Percentiles rank a stretch among this genome's conserved stretches.
phyloP scores from a whole-genome alignment of 2,113 vertebrate genomes.

The Carassius carassius region DNA sequence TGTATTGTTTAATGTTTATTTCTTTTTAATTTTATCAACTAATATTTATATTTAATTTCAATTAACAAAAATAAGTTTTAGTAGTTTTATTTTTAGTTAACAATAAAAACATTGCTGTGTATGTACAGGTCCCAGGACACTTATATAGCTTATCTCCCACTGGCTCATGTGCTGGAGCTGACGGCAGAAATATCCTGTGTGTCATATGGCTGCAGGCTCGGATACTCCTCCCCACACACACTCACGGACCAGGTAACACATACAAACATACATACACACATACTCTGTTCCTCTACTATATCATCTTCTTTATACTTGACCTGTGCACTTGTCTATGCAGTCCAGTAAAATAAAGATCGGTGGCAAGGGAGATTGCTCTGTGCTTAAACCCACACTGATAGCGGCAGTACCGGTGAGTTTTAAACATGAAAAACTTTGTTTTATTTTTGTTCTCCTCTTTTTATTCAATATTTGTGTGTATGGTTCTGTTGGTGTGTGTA shows the following conservation, averaged over 20 bases:
- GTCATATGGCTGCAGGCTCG: slow-evolving; percentile 92
- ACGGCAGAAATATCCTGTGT: slow-evolving; percentile 96
- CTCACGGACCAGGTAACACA: slow-evolving; percentile 91
- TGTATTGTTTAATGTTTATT: neutral
- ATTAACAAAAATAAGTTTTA: neutral
- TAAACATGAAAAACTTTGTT: slow-evolving; percentile 6
- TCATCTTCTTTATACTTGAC: neutral
- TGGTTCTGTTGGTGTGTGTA: slow-evolving; percentile 57
- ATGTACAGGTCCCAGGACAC: slow-evolving; percentile 84
- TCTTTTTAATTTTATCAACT: neutral
- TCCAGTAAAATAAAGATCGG: slow-evolving; percentile 97
- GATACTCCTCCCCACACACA: slow-evolving; percentile 95
- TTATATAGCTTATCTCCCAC: slow-evolving; percentile 92
- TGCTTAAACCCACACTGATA: slow-evolving; percentile 90
- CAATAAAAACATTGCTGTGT: neutral
- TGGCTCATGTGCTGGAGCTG: slow-evolving; percentile 95
- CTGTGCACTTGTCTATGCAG: slow-evolving; percentile 65
- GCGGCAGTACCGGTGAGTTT: slow-evolving; percentile 92
- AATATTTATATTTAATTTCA: neutral
- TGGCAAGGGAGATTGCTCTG: slow-evolving; percentile 89
- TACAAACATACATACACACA: slow-evolving; percentile 20
- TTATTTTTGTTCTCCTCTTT: neutral
- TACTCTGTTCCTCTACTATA: neutral
- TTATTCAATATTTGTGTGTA: neutral
- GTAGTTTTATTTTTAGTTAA: neutral